A percentile compares a stretch with the other conserved stretches of the same genome.
These are phyloP conservation scores for Coreius guichenoti DNA, from an alignment of 2,797 vertebrate genomes.

Conservation along the genomic window DNA sequence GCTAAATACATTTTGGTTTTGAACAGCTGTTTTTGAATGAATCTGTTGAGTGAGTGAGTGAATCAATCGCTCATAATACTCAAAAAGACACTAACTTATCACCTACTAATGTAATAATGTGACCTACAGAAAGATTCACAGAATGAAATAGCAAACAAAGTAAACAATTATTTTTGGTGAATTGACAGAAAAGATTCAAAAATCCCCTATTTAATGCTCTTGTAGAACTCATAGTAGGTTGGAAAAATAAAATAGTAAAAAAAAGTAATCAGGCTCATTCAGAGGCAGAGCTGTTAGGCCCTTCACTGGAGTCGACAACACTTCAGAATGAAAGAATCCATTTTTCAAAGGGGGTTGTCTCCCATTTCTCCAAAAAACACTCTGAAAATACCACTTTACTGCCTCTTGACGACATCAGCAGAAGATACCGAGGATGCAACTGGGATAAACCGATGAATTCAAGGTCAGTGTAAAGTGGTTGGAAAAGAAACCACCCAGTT, in stretches of 20 bases:
- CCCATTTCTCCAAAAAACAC: not conserved
- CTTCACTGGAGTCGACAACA: not conserved
- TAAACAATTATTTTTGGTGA: not conserved
- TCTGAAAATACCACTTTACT: conserved; percentile 33
- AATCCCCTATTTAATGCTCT: not conserved
- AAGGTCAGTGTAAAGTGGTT: conserved; percentile 36
- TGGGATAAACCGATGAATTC: conserved; percentile 45
- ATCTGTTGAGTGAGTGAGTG: not conserved
- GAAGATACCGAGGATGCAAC: conserved; percentile 38
- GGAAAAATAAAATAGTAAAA: too few relatives aligned
- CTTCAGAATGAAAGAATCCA: not conserved
- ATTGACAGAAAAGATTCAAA: not conserved
- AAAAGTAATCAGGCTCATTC: not conserved
- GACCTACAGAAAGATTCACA: not conserved
- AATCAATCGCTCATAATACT: not conserved
- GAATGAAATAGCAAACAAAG: not conserved
- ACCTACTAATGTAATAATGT: not conserved
- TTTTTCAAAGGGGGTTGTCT: not conserved
- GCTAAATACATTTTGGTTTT: not conserved
- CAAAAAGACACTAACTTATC: not conserved
- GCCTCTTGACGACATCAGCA: conserved; percentile 39
- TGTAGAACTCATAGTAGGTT: not conserved
- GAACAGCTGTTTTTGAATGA: not conserved
- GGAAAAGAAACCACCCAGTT: conserved; percentile 30
- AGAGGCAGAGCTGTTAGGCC: not conserved